Evolutionary conservation across 2,797 vertebrate species (phyloP), one percentile per base, ranked within the genome.

Genomic region (Crenuchus spilurus): DNA sequence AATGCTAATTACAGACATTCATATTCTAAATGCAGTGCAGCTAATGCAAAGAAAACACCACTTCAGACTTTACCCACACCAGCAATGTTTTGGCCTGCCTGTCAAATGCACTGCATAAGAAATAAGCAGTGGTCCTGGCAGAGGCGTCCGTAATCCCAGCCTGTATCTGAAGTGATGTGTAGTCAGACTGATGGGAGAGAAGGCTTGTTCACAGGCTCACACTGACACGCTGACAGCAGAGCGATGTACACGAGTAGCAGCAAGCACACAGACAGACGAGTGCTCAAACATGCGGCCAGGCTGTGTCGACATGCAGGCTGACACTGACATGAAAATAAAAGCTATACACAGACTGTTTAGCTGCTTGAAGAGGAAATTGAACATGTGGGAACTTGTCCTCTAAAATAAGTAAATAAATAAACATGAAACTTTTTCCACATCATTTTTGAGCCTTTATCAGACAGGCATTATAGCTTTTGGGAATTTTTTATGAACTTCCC

Each of bases 191-290:
- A 61, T 2, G 13, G 48, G 20, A 41, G 26, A 71, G 62, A 35
- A 33, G 68, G 37, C 68, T 80, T 49, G 66, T 71, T 74, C 71
- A 42, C 22, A 70, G 49, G 60, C 31, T 26, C 13, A 0, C 2
- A 67, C 41, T 71, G 61, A 80, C 18, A 20, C 1, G 4, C 7
- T 73, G 74, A 60, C 75, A 77, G 66, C 60, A 42, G 46, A 54
- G 60, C 14, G 16, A 58, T 58, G 24, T 42, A 42, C 55, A 39
- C 11, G 18, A 63, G 18, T 33, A 64, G 24, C 35, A 22, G 48
- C 42, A 33, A 20, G 63, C n/a, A 8, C 52, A 22, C 63, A 60
- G 63, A 67, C 62, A 58, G 41, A 67, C 52, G 46, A 58, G 63
- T 41, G 26, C 33, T 60, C 54, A 67, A 67, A 74, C 64, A 74